phyloP scores from a whole-genome alignment of 2,888 invertebrate species.

The Anarsia innoxiella region DNA sequence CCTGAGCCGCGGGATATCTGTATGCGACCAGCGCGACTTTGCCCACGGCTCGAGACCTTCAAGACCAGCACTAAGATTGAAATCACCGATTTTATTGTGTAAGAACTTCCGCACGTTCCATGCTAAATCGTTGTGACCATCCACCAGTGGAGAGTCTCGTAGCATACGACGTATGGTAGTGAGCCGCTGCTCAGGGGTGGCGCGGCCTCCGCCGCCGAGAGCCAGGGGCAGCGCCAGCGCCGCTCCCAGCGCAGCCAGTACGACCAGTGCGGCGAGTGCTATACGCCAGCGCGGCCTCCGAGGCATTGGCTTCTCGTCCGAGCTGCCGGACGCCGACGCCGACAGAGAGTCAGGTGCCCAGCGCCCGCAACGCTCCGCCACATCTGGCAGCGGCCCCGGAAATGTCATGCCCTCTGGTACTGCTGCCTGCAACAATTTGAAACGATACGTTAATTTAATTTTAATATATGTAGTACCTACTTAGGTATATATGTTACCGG shows the following conservation, averaged over 20 bases:
- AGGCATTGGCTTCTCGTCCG: conserved; percentile 65
- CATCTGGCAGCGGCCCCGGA: conserved; percentile 69
- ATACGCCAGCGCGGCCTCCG: conserved; percentile 74
- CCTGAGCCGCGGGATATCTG: conserved; percentile 89
- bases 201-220: conserved; percentile 62
- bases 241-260: conserved; percentile 74
- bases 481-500: too few species aligned
- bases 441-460: not conserved
- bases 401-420: conserved; percentile 70
- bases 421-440: conserved; percentile 53
- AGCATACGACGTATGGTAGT: conserved; percentile 79
- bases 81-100: conserved; percentile 83
- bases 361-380: conserved; percentile 69
- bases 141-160: conserved; percentile 81
- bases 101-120: conserved; percentile 93
- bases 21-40: conserved; percentile 92
- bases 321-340: conserved; percentile 67
- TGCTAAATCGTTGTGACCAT: conserved; percentile 91
- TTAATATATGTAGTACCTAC: not conserved
- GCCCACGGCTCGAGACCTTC: conserved; percentile 87
- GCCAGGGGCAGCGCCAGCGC: conserved; percentile 76
- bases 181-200: conserved; percentile 77
- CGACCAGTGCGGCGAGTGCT: conserved; percentile 75
- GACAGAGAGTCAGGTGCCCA: conserved; percentile 69
- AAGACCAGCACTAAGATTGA: conserved; percentile 79